Percentiles rank a stretch among this genome's conserved stretches.
Conservation (phyloP, 64 coral and sea anemone genomes). For the Montipora capricornis region DNA sequence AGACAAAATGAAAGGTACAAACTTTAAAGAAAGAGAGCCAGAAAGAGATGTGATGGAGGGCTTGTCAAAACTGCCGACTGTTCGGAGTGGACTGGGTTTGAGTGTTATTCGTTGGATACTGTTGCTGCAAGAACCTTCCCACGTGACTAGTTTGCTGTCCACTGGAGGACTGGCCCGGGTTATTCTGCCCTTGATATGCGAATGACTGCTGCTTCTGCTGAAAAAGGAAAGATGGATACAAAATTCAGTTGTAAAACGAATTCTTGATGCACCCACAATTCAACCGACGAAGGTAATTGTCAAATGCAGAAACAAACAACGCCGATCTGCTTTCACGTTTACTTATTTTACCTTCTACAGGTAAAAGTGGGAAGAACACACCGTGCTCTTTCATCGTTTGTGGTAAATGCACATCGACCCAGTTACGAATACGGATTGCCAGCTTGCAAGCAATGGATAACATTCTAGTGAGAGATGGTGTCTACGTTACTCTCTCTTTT, state of each 20-base stretch:
- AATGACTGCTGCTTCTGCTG: conserved; percentile 64
- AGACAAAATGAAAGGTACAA: not conserved
- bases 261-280: too few species aligned
- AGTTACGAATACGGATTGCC: too few species aligned
- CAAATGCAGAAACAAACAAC: too few species aligned
- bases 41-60: not conserved
- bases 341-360: too few species aligned
- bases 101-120: conserved; percentile 44
- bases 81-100: conserved; percentile 31
- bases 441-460: too few species aligned
- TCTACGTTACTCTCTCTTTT: too few species aligned
- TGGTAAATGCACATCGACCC: too few species aligned
- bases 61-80: conserved; percentile 19
- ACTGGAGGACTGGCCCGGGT: conserved; percentile 32
- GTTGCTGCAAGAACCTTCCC: conserved; percentile 30
- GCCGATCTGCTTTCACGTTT: too few species aligned
- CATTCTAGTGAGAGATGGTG: too few species aligned
- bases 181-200: conserved; percentile 59
- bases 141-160: conserved; percentile 25
- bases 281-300: too few species aligned
- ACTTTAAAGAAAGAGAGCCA: not conserved
- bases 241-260: not conserved
- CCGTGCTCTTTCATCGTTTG: too few species aligned
- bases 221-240: not conserved
- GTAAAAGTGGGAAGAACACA: too few species aligned